phyloP scores from a whole-genome alignment of 2,113 vertebrate genomes.

The Myotis brandtii region DNA sequence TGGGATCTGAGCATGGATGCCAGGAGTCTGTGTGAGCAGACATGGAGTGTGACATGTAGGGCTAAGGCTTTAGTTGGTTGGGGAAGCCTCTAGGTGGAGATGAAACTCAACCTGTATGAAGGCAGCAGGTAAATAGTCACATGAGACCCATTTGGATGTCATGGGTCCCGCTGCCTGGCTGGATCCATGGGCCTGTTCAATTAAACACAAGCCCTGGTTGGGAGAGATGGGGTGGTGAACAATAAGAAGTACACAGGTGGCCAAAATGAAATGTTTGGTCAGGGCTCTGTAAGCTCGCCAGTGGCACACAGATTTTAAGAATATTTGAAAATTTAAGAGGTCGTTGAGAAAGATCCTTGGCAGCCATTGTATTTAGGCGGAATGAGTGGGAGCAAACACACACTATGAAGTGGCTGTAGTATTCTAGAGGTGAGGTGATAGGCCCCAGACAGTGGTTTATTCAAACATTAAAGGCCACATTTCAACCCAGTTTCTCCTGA shows the following conservation, averaged over 20 bases:
- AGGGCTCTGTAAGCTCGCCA: background rate
- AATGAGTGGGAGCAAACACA: background rate
- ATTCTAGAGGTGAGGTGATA: background rate
- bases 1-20: background rate
- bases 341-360: background rate
- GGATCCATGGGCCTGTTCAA: background rate
- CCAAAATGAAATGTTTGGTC: background rate
- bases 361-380: background rate
- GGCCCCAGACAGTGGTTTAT: too few relatives aligned
- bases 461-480: background rate
- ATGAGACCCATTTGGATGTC: background rate
- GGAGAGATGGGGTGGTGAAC: background rate
- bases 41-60: accelerated
- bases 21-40: background rate
- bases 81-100: background rate
- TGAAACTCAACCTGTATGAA: background rate
- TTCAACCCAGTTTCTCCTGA: background rate
- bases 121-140: background rate
- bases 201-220: background rate
- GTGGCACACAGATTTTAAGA: background rate
- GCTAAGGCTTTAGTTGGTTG: background rate
- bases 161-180: too few relatives aligned
- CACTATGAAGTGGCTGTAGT: background rate
- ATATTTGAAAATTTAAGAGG: background rate
- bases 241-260: background rate